Conservation (phyloP, 2,888 invertebrate genomes). For the Elmis aenea region DNA sequence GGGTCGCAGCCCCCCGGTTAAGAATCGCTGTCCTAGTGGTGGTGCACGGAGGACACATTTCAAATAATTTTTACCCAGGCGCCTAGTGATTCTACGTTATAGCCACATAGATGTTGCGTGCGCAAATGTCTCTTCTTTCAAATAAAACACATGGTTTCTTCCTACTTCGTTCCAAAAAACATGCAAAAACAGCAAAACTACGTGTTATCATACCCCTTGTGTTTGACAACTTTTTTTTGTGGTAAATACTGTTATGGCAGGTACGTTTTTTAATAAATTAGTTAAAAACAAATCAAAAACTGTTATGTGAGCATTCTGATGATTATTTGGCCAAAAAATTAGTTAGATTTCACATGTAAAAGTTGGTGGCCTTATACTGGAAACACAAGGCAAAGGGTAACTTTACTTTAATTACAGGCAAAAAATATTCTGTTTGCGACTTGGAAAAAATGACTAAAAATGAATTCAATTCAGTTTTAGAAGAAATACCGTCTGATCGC, state of each 20-base stretch:
- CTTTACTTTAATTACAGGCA: too few species aligned
- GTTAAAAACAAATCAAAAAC: constrained; percentile 5
- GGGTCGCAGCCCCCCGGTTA: too few species aligned
- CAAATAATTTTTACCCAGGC: neutral
- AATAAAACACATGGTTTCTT: too few species aligned
- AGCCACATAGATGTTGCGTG: neutral
- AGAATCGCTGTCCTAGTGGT: neutral
- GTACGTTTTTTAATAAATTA: constrained; percentile 8
- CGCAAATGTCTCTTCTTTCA: too few species aligned
- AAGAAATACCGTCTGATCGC: constrained; percentile 4
- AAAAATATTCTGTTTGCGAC: too few species aligned
- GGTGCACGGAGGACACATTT: neutral
- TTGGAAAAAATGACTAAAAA: constrained; percentile 1
- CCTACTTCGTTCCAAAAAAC: too few species aligned
- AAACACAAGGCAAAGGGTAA: constrained; percentile 6
- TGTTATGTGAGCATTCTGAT: constrained; percentile 5
- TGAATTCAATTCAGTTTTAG: constrained; percentile 1
- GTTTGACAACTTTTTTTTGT: too few species aligned
- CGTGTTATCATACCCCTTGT: too few species aligned
- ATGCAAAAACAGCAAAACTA: too few species aligned
- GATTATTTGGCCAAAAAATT: constrained; percentile 5
- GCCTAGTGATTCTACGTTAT: neutral
- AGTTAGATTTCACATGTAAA: constrained; percentile 7
- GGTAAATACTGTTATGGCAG: too few species aligned
- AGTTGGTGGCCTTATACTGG: constrained; percentile 4